phyloP scores from a whole-genome alignment of 2,113 vertebrate species.

The Alaudala cheleensis region DNA sequence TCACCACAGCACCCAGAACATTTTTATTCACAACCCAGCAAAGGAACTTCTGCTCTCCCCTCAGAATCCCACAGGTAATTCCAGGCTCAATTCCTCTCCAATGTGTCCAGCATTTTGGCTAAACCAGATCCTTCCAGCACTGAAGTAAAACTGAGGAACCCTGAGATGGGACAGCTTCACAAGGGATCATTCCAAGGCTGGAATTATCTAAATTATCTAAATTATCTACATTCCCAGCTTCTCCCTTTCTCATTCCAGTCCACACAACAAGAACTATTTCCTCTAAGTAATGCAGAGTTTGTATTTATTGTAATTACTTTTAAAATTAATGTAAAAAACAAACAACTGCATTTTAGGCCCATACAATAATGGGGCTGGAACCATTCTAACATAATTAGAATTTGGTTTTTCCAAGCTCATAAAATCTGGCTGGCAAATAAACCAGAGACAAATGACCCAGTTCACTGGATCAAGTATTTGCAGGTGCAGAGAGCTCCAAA shows the following conservation, averaged over 20 bases:
- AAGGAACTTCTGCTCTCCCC: not conserved
- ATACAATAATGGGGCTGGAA: not conserved
- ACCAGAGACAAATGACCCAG: not conserved
- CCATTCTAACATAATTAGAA: not conserved
- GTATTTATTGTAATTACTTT: not conserved
- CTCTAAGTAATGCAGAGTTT: not conserved
- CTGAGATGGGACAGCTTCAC: not conserved
- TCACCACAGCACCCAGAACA: not conserved
- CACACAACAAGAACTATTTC: not conserved
- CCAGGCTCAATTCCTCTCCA: not conserved
- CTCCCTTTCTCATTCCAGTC: not conserved
- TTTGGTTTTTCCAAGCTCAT: not conserved
- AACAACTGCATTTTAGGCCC: not conserved
- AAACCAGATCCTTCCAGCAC: not conserved
- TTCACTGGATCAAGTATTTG: not conserved
- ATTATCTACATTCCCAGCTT: not conserved
- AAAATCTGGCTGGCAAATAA: slow-evolving; percentile 1
- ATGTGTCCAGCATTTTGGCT: not conserved
- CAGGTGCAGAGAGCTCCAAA: not conserved
- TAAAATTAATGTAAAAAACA: not conserved
- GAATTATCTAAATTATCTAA: not conserved
- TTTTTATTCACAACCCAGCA: not conserved
- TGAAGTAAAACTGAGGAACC: not conserved
- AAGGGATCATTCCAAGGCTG: not conserved
- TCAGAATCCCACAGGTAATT: not conserved